Base-by-base conservation (phyloP, 2,113 vertebrate species). In the Syrmaticus mikado region DNA sequence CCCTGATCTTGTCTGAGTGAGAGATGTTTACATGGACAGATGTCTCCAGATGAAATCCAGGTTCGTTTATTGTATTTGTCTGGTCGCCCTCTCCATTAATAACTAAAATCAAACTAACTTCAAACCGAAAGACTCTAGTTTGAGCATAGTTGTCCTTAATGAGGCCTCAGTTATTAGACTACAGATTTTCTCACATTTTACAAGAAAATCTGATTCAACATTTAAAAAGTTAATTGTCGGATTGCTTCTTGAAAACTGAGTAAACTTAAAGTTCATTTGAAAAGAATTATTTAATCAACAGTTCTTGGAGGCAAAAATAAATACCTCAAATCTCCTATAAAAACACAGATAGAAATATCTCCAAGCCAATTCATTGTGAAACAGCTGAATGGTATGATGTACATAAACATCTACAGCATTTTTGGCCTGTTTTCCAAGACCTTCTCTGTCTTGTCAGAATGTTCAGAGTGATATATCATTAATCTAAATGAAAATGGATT, bases 321-420 rank as follows among this genome's bases (percentile, higher is more conserved):
- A 89, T 71, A 65, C 3, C 6, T 81, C 75, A 91, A 92, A 87
- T 92, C 76, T 83, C 55, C 1, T 2, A 57, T 28, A n/a, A 89
- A 90, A 87, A 91, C 67, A 94, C 52, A 91, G 82, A 95, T 65
- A 89, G 75, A 91, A 93, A 62, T 87, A 64, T 91, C 57, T 89
- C 46, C 82, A 89, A 52, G 30, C 43, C 0, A 1, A 50, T 70
- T 24, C 38, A 65, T 85, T 96, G 87, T 72, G 85, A 73, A 94
- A 97, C 48, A 92, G 52, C 38, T 71, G 72, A 60, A 57, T 92
- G 89, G 87, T 91, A 94, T 94, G 93, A 94, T 90, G 53, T 90
- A 65, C 46, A 38, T 87, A 96, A 96, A 93, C 79, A 93, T 67
- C 45, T 57, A 85, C 52, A 15, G 27, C 79, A 77, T 83, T 91